Evolutionary conservation across 1,140 invertebrate species (phyloP), one percentile per base, ranked within the genome.

Genomic region (Listronotus bonariensis): DNA sequence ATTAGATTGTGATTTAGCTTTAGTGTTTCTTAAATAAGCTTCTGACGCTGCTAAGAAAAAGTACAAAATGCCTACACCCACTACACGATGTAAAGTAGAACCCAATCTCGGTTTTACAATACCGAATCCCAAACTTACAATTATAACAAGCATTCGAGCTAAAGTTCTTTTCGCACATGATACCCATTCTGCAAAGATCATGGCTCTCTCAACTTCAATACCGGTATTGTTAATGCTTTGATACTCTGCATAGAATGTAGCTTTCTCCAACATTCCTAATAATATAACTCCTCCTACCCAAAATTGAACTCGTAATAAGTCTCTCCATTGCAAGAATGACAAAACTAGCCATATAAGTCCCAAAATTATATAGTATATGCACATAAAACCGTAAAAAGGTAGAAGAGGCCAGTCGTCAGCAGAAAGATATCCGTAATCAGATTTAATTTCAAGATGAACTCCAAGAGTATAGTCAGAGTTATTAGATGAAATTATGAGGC

Each of bases 51-150:
- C 91, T 48, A 96, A 80, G 12, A 89, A 74, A 72, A 95, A 94
- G 81, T 95, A 97, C 0, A 95, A 76, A 0, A 83, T 77, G 11
- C 94, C 93, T 55, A 92, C 86, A 64, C 86, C 87, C 48, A 95
- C 83, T n/a, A 96, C 89, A 72, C 92, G 86, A 78, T 95, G 92
- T 55, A 96, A 81, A 65, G 91, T 90, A 7, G 91, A 85, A 40
- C 95, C 94, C 42, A 97, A 80, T 41, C 94, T 84, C 1, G 94
- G 95, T 77, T 96, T 97, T 65, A 97, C 93, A 74, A 97, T 96
- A 34, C 95, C 95, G 83, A 95, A 97, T 42, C 95, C 95, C 45
- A 97, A 82, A 68, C 92, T 93, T 55, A 96, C 94, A 60, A 97
- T 95, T 31, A 98, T 91, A 49, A 98, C 92, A 14, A 98, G 80